These are phyloP conservation scores for Conistra vaccinii DNA, from an alignment of 2,888 invertebrate species.

Conservation along the genomic window DNA sequence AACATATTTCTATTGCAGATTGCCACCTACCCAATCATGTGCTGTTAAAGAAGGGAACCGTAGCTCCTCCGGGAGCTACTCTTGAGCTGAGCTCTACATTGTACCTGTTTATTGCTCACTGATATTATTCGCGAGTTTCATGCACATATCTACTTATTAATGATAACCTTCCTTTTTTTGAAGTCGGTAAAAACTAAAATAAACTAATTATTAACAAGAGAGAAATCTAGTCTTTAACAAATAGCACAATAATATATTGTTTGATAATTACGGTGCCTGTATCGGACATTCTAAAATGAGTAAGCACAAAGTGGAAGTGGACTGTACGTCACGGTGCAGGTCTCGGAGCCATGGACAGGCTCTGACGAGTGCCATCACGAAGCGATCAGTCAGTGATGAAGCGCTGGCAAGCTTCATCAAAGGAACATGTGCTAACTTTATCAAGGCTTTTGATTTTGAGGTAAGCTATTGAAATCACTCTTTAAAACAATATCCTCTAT, in stretches of 20 bases:
- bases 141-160: conserved; percentile 65
- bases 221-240: conserved; percentile 54
- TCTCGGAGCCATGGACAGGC: conserved; percentile 90
- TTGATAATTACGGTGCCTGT: conserved; percentile 17
- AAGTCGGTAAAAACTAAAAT: no score
- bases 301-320: conserved; percentile 83
- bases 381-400: conserved; percentile 91
- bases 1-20: conserved; percentile 78
- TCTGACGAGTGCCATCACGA: conserved; percentile 92
- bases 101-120: conserved; percentile 74
- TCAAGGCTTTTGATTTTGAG: conserved; percentile 91
- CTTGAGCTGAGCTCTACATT: conserved; percentile 68
- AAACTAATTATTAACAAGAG: conserved; percentile 38
- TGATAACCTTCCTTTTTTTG: no score
- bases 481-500: no score
- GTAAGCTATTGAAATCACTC: conserved; percentile 72
- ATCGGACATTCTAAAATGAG: conserved; percentile 77
- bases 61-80: conserved; percentile 83
- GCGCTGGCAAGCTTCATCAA: conserved; percentile 91
- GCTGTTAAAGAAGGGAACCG: conserved; percentile 73
- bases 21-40: conserved; percentile 79
- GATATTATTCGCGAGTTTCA: conserved; percentile 45
- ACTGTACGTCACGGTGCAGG: conserved; percentile 91
- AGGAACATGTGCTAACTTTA: conserved; percentile 91
- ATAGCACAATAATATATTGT: conserved; percentile 35